Evolutionary conservation across 92 coral and sea anemone genomes (phyloP), one percentile per base, ranked within the genome.

Genomic region (Epizoanthus ramosus): DNA sequence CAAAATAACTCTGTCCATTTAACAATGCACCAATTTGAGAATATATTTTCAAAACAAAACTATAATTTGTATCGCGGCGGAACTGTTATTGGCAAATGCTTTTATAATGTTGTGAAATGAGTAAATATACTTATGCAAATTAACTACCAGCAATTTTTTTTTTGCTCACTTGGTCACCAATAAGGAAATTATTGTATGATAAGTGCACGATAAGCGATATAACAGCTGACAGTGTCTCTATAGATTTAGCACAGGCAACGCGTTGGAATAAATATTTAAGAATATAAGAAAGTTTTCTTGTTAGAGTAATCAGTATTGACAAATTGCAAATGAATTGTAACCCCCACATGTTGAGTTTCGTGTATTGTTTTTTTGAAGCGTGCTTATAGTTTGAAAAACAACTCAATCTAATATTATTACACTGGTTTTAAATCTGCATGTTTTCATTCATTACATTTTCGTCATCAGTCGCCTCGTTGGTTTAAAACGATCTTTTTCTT

Each of bases 51-150:
- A 56, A 75, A 75, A 75, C 80, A 75, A 75, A 75, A 57, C 33
- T 75, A 50, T 57, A 19, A 21, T 60, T 77, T 35, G 58, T 59
- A 28, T 60, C 58, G 33, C 63, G n/a, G 15, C 69, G 81, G 70
- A 76, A 76, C 15, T 60, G 70, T 60, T 76, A 10, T 73, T 76
- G 39, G 14, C 57, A 61, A 77, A 61, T 65, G 56, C 23, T 61
- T 77, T 6, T 22, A 77, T n/a, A 60, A 77, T 57, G 70, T 57
- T 15, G 43, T 24, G 61, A 59, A 37, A n/a, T 57, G 39, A 35
- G 37, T 37, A 77, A 41, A 77, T 57, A 59, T 28, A 16, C 28
- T 75, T 8, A 76, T 77, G 82, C 70, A 77, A 61, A 60, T 77
- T 61, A 18, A 41, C 31, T 56, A 12, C 45, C 41, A 19, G 50